phyloP scores from a whole-genome alignment of 1,140 invertebrate species.

The Physella acuta region DNA sequence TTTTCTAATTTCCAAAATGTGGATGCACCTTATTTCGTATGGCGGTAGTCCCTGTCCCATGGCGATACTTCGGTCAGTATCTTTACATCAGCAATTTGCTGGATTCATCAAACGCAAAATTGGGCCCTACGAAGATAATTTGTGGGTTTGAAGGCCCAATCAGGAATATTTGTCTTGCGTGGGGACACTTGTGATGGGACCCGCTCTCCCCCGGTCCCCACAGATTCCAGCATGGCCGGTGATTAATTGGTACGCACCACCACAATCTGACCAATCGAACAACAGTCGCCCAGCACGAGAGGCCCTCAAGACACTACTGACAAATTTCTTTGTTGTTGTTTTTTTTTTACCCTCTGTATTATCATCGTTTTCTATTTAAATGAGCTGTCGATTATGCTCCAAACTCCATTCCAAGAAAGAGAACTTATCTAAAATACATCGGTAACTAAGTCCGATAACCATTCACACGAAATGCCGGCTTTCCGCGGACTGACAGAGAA shows the following conservation, averaged over 20 bases:
- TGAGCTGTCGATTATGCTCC: too few species aligned
- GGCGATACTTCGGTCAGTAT: constrained; percentile 20
- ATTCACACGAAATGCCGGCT: too few species aligned
- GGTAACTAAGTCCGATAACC: too few species aligned
- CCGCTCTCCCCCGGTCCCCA: background rate
- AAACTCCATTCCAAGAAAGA: too few species aligned
- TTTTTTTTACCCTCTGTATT: background rate
- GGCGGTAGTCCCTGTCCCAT: constrained; percentile 6
- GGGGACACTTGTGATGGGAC: constrained; percentile 16
- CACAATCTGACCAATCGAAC: constrained; percentile 12
- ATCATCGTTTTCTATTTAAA: too few species aligned
- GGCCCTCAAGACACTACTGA: constrained; percentile 6
- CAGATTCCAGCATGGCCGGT: background rate
- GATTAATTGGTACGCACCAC: constrained; percentile 25
- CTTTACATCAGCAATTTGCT: constrained; percentile 24
- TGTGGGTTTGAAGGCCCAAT: constrained; percentile 16
- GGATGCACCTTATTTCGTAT: constrained; percentile 7
- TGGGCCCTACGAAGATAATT: constrained; percentile 17
- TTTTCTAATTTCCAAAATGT: constrained; percentile 15
- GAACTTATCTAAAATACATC: too few species aligned
- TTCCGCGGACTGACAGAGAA: too few species aligned
- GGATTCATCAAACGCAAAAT: constrained; percentile 26
- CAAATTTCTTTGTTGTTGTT: background rate
- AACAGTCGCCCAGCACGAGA: background rate
- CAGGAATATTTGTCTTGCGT: constrained; percentile 23